These are phyloP conservation scores for Azorinus chamasolen DNA, from an alignment of 2,888 invertebrate species.

Conservation along the genomic window DNA sequence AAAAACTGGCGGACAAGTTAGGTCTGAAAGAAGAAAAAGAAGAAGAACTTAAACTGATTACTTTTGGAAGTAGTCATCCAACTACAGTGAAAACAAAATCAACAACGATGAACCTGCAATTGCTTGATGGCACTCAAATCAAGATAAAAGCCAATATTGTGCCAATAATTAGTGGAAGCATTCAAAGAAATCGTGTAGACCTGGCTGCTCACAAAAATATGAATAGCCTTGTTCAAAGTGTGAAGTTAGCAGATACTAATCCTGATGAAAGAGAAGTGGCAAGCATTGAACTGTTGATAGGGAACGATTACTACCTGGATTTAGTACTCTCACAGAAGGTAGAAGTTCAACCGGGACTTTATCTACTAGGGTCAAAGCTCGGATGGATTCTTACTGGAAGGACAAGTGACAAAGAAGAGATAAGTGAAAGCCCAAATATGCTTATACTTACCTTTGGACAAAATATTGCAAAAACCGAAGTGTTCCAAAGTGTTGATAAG, in stretches of 20 bases:
- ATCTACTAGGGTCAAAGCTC: slow-evolving; percentile 15
- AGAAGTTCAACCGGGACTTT: slow-evolving; percentile 19
- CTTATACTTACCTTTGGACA: slow-evolving; percentile 17
- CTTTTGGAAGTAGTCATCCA: slow-evolving; percentile 29
- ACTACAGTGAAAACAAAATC: slow-evolving; percentile 20
- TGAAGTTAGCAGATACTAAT: slow-evolving; percentile 22
- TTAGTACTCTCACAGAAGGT: too few species aligned
- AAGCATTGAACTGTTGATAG: slow-evolving; percentile 10
- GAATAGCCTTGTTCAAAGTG: slow-evolving; percentile 12
- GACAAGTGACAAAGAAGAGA: too few species aligned
- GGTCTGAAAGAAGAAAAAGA: slow-evolving; percentile 5
- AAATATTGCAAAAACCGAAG: slow-evolving; percentile 1
- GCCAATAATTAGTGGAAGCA: slow-evolving; percentile 20
- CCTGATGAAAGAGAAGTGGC: slow-evolving; percentile 3
- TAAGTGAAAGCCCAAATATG: slow-evolving; percentile 5
- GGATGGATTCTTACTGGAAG: background rate
- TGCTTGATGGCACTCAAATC: slow-evolving; percentile 15
- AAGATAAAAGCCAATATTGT: slow-evolving; percentile 30
- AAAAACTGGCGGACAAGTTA: too few species aligned
- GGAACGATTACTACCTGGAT: too few species aligned
- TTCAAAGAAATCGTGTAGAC: slow-evolving; percentile 22
- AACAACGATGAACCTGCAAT: slow-evolving; percentile 15
- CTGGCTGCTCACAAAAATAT: background rate
- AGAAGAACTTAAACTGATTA: slow-evolving; percentile 27
- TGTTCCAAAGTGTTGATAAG: background rate